These are phyloP conservation scores for Platyscapa corneri DNA, from an alignment of 1,140 invertebrate genomes.

Conservation along the genomic window DNA sequence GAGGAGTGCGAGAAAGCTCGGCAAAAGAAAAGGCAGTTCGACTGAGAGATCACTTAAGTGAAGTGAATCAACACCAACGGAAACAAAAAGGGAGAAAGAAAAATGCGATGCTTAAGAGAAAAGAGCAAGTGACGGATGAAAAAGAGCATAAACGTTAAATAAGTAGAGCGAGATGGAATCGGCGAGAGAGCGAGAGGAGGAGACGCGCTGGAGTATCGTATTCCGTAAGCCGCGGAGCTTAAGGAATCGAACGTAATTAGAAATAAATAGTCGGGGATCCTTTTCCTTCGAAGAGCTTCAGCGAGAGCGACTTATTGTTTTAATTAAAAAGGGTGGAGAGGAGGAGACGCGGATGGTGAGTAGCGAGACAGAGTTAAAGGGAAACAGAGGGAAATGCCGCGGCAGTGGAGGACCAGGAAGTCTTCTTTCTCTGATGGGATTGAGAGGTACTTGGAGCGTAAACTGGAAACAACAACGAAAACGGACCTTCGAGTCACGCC, in stretches of 20 bases:
- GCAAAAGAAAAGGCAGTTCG: slow-evolving; percentile 52
- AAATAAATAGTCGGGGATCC: slow-evolving; percentile 72
- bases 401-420: slow-evolving; percentile 62
- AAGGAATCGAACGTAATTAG: slow-evolving; percentile 75
- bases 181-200: neutral
- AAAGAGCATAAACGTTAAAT: slow-evolving; percentile 48
- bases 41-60: slow-evolving; percentile 47
- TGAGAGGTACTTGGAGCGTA: slow-evolving; percentile 69
- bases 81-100: slow-evolving; percentile 10
- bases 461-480: slow-evolving; percentile 72
- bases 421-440: slow-evolving; percentile 71
- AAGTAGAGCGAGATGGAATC: slow-evolving; percentile 25
- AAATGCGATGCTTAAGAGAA: slow-evolving; percentile 34
- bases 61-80: slow-evolving; percentile 40
- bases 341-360: slow-evolving; percentile 2
- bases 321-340: slow-evolving; percentile 67
- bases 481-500: slow-evolving; percentile 68
- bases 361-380: slow-evolving; percentile 49
- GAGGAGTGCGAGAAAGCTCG: slow-evolving; percentile 35
- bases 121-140: slow-evolving; percentile 40
- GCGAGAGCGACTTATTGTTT: slow-evolving; percentile 69
- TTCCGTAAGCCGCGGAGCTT: slow-evolving; percentile 55
- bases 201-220: slow-evolving; percentile 22
- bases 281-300: slow-evolving; percentile 56
- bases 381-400: slow-evolving; percentile 51